Evolutionary conservation across 1,140 invertebrate species (phyloP), one percentile per base, ranked within the genome.

Genomic region (Nixonia krombeini): DNA sequence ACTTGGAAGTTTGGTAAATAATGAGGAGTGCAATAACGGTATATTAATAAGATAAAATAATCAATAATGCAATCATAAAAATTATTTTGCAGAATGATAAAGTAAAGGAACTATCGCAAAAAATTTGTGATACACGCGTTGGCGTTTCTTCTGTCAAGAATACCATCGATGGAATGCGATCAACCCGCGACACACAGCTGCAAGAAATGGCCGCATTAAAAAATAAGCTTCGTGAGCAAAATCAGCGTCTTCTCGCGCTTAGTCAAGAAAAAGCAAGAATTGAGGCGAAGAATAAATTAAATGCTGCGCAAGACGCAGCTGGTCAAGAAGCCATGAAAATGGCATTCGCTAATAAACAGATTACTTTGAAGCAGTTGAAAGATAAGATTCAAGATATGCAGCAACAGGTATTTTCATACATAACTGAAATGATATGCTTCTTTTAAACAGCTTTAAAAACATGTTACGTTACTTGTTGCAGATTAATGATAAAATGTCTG

Each of bases 111-210:
- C 78, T 98, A 38, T 94, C 93, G 15, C 89, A 90, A 70, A 95
- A 94, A 77, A 96, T 98, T 57, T 91, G 90, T 62, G 94, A 96
- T 73, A 96, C 95, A 0, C 88, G 95, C 1, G 90, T 92, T 18
- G 92, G 91, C 12, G 97, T 99, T 0, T 94, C 96, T 0, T 92
- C 93, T 28, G 93, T 97, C 0, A 99, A 99, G 84, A 90, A 92
- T 1, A 95, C 94, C 15, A 99, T 99, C 63, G 97, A 99, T 86
- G 92, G 93, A 2, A 99, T 99, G 97, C 86, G 97, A 42, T 89
- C 90, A 0, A 94, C 94, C 16, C 87, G 98, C 25, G 98, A 99
- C 80, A 86, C 91, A 0, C 95, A 95, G 67, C 90, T 98, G 84
- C 88, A 91, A 42, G 94, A 97, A 73, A 96, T 98, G 90, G 90